Conservation (phyloP, 1,140 invertebrate species). For the Nylanderia fulva region DNA sequence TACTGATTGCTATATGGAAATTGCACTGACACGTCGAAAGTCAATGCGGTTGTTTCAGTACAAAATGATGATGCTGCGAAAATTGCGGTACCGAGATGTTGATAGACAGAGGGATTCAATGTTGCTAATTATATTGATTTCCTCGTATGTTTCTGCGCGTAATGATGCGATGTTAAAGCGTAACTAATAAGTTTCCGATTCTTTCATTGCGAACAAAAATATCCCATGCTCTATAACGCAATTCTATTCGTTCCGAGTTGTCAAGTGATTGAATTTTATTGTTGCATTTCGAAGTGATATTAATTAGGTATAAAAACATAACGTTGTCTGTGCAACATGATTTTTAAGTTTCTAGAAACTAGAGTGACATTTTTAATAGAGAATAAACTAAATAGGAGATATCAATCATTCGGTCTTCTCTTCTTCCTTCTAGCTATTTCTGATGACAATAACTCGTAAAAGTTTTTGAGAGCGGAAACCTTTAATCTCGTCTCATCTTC, state of each 20-base stretch:
- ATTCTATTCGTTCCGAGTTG: neutral
- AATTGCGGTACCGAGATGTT: conserved; percentile 27
- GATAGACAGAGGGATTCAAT: neutral
- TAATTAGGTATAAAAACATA: too few relatives aligned
- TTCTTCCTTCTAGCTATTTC: too few relatives aligned
- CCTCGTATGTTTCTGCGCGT: neutral
- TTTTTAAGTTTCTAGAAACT: too few relatives aligned
- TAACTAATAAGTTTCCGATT: neutral
- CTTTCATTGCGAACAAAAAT: neutral
- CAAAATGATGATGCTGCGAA: conserved; percentile 31
- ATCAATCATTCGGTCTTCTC: too few relatives aligned
- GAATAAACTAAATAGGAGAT: too few relatives aligned
- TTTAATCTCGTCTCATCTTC: too few relatives aligned
- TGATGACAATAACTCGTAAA: too few relatives aligned
- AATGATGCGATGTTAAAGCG: neutral
- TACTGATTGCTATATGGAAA: conserved; percentile 28
- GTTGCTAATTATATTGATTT: conserved; percentile 37
- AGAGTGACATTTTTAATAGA: too few relatives aligned
- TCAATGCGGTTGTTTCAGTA: neutral
- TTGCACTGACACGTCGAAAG: conserved; percentile 14
- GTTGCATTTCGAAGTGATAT: neutral
- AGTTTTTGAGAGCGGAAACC: too few relatives aligned
- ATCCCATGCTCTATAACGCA: neutral
- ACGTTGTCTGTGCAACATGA: too few relatives aligned
- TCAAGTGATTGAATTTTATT: neutral